Evolutionary conservation across 2,888 invertebrate species (phyloP), one percentile per base, ranked within the genome.

Genomic region (Dioctria rufipes): DNA sequence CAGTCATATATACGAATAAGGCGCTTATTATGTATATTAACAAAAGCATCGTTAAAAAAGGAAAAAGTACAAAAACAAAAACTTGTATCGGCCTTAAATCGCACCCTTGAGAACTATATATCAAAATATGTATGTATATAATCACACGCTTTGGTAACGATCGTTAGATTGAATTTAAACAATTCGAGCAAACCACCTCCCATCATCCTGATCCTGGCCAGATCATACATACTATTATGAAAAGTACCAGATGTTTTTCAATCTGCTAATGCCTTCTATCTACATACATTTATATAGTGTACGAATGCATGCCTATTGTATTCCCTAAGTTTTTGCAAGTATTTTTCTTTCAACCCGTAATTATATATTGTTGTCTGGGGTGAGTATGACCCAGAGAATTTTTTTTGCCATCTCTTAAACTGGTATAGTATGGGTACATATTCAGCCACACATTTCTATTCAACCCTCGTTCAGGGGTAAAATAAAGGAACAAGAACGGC

Each of bases 321-420:
- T 54, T 54, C 54, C 51, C 69, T 11, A 42, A 25, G 69, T 69
- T 69, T 69, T 69, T 69, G 69, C 69, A 51, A 49, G 69, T n/a
- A 25, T 25, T 25, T 25, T 25, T 69, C 39, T 43, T 69, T 51
- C 51, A 69, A 51, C 51, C 25, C 49, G 69, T 49, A 51, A n/a
- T 69, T 25, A 25, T 25, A 25, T 25, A 25, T 25, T 25, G 2
- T 25, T 51, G 51, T 69, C 51, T 49, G 69, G 69, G 69, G 69
- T 69, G 51, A 39, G 39, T 43, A 51, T 69, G 69, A 69, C 69
- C 69, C 69, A 69, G 11, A 49, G n/a, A 51, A 49, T 69, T 69
- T 69, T 67, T 69, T 51, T 54, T 54, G 54, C 54, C 11, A n/a
- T 4, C 4, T 54, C 54, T 11, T n/a, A 46, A 46, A 25, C 25